phyloP scores from a whole-genome alignment of 2,113 vertebrate genomes.

The Lasiurus cinereus region DNA sequence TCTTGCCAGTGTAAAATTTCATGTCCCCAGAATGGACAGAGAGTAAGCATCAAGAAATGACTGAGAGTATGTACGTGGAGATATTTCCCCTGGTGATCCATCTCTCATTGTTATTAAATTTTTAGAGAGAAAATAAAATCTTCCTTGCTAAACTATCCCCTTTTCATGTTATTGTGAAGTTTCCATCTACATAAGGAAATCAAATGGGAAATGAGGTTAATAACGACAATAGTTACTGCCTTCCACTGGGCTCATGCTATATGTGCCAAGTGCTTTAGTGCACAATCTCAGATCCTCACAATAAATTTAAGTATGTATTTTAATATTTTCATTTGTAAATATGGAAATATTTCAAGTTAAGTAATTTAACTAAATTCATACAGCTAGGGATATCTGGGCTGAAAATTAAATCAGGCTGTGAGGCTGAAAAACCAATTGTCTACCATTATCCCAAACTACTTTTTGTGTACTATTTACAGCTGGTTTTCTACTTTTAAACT shows the following conservation, averaged over 20 bases:
- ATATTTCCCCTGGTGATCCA: not conserved
- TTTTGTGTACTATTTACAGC: not conserved
- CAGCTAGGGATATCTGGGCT: not conserved
- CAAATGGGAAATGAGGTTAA: not conserved
- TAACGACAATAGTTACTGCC: not conserved
- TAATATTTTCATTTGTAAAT: slow-evolving; percentile 8
- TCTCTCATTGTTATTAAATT: not conserved
- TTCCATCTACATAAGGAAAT: not conserved
- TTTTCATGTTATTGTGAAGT: not conserved
- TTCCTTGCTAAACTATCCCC: not conserved
- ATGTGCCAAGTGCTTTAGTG: not conserved
- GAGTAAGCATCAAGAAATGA: not conserved
- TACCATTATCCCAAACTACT: not conserved
- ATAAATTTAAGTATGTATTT: not conserved
- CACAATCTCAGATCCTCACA: not conserved
- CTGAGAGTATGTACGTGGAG: not conserved
- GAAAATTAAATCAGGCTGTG: not conserved
- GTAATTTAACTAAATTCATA: slow-evolving; percentile 1
- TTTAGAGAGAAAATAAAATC: slow-evolving; percentile 34
- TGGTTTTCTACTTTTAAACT: not conserved
- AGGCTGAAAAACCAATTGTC: not conserved
- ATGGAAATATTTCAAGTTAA: slow-evolving; percentile 16
- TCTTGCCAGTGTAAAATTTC: not conserved
- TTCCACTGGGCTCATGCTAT: not conserved
- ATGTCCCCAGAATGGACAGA: not conserved